Evolutionary conservation across 2,797 vertebrate species (phyloP), one percentile per base, ranked within the genome.

Genomic region (Characodon lateralis): DNA sequence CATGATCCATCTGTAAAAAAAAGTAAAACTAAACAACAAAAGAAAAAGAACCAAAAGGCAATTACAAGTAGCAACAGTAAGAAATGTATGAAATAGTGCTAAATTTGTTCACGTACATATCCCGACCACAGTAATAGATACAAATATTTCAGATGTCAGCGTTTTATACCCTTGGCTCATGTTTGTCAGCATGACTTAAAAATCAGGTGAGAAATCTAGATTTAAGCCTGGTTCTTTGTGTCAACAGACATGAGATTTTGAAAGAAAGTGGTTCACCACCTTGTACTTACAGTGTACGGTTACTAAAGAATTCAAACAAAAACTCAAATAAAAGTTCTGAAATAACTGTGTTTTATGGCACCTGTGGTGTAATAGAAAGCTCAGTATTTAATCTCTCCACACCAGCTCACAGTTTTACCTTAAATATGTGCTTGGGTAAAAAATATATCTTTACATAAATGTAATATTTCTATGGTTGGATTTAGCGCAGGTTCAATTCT

Each of bases 341-440:
- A 92, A 74, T 88, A 94, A 94, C 88, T 92, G 94, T 96, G 92
- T 91, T 96, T 95, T 97, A 98, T 98, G 98, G 97, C 98, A 99
- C 98, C 96, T 96, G 96, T 96, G 98, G 98, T 97, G 96, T 94
- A 96, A 96, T 96, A 97, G 97, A 98, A 96, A 96, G 96, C 96
- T 97, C 95, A 96, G 96, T 96, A 95, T 94, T 96, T 95, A 96
- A 96, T 97, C 96, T 97, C 95, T 96, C 96, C 96, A 96, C 96
- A 95, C 96, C 95, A 95, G 95, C 97, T 99, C 97, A 99, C 97
- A 99, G 98, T 98, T 96, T 97, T 96, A 96, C 96, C 96, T 94
- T 98, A 95, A 97, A 96, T 96, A 96, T 97, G 96, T 96, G 85
- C 96, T 96, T 87, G 96, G 94, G 95, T 97, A 96, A 98, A 98